phyloP scores from a whole-genome alignment of 2,797 vertebrate species.

The Rhinichthys osculus region DNA sequence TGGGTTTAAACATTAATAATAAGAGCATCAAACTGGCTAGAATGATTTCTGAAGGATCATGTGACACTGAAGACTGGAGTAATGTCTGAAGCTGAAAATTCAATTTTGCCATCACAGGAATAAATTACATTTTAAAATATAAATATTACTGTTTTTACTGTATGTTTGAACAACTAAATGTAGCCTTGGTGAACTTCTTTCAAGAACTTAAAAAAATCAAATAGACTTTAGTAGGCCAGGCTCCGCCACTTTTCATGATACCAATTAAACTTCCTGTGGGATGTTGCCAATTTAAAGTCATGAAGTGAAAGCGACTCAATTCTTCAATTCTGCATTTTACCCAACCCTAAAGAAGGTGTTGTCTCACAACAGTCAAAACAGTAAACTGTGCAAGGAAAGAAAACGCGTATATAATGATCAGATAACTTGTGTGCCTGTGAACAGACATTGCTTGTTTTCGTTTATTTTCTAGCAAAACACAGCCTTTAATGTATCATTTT shows the following conservation, averaged over 20 bases:
- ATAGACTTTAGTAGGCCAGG: neutral
- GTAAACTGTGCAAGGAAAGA: constrained; percentile 64
- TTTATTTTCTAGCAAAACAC: constrained; percentile 92
- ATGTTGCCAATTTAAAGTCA: neutral
- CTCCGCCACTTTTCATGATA: neutral
- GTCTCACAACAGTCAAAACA: constrained; percentile 19
- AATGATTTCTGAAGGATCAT: neutral
- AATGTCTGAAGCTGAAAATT: neutral
- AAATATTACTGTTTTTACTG: neutral
- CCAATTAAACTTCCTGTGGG: neutral
- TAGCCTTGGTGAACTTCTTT: neutral
- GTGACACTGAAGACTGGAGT: neutral
- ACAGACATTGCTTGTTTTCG: constrained; percentile 80
- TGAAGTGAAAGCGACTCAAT: neutral
- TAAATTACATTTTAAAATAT: neutral
- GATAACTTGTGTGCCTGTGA: constrained; percentile 64
- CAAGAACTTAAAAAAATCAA: neutral
- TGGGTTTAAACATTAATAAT: neutral
- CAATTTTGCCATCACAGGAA: neutral
- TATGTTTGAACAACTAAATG: too few relatives aligned
- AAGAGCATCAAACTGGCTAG: neutral
- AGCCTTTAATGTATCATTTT: constrained; percentile 89
- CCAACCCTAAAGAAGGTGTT: neutral
- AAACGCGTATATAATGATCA: constrained; percentile 74
- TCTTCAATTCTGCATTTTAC: constrained; percentile 5